These are phyloP conservation scores for Labeo rohita DNA, from an alignment of 2,113 vertebrate genomes.

Conservation along the genomic window DNA sequence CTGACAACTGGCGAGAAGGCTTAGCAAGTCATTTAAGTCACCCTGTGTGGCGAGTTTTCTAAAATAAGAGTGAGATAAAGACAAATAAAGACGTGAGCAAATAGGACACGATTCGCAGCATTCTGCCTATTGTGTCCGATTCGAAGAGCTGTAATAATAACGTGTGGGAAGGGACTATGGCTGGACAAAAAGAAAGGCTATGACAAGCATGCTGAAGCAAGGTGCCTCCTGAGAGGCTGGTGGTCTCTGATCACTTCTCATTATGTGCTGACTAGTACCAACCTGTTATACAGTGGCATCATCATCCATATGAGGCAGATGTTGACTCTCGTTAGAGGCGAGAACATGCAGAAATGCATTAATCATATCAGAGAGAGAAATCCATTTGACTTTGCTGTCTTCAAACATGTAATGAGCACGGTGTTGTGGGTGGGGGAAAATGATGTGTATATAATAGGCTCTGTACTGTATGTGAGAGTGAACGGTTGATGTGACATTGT, in stretches of 20 bases:
- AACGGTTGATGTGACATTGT: conserved; percentile 31
- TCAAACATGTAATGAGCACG: neutral
- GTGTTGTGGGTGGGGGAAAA: conserved; percentile 6
- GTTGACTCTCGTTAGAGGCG: neutral
- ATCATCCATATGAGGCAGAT: neutral
- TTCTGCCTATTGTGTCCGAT: neutral
- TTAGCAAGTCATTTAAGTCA: conserved; percentile 37
- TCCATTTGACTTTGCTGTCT: conserved; percentile 4
- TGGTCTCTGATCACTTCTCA: neutral
- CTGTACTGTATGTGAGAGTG: conserved; percentile 6
- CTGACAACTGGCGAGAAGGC: conserved; percentile 31
- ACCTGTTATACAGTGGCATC: neutral
- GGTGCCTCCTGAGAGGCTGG: neutral
- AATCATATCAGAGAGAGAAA: conserved; percentile 14
- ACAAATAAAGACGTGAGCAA: conserved; percentile 20
- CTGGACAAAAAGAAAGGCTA: neutral
- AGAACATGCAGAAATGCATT: neutral
- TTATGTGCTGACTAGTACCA: neutral
- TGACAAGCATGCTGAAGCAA: conserved; percentile 1
- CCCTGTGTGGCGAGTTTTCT: conserved; percentile 6
- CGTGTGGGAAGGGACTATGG: neutral
- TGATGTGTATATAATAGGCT: conserved; percentile 36
- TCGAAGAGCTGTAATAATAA: neutral
- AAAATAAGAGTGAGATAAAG: conserved; percentile 27
- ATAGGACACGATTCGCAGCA: neutral